phyloP scores from a whole-genome alignment of 1,140 invertebrate genomes.

The Ridgeia piscesae region DNA sequence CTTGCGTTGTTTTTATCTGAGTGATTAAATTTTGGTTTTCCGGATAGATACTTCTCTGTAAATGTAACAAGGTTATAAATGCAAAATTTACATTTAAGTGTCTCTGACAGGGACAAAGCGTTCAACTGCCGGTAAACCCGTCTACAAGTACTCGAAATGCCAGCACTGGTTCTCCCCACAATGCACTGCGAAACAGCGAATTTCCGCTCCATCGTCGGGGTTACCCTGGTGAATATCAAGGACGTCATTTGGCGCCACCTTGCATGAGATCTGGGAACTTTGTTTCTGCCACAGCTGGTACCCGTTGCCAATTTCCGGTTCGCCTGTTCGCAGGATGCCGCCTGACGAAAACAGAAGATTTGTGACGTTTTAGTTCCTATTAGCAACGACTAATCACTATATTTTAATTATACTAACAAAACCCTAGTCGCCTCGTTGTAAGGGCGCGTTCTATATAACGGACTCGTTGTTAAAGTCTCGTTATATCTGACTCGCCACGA shows the following conservation, averaged over 20 bases:
- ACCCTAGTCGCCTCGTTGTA: too few relatives aligned
- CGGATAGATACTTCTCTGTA: not conserved
- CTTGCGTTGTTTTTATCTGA: too few relatives aligned
- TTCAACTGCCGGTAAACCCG: too few relatives aligned
- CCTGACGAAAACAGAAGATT: not conserved
- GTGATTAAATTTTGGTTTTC: not conserved
- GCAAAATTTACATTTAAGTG: not conserved
- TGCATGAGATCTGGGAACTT: not conserved
- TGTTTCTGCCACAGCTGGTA: not conserved
- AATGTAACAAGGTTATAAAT: not conserved
- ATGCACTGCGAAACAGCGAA: slow-evolving; percentile 20
- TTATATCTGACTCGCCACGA: not conserved
- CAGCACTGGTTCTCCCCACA: slow-evolving; percentile 19
- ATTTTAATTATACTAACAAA: too few relatives aligned
- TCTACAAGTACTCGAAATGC: slow-evolving; percentile 14
- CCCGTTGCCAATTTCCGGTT: not conserved
- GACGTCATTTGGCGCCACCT: slow-evolving; percentile 6
- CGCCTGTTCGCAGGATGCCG: not conserved
- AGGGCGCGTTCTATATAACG: too few relatives aligned
- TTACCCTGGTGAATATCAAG: slow-evolving; percentile 23
- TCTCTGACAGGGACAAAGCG: not conserved
- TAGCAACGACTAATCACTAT: not conserved
- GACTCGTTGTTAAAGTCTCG: not conserved
- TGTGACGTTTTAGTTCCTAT: not conserved
- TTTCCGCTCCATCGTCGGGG: slow-evolving; percentile 16